Evolutionary conservation across 2,888 invertebrate genomes (phyloP), one percentile per base, ranked within the genome.

Genomic region (Apotomis betuletana): DNA sequence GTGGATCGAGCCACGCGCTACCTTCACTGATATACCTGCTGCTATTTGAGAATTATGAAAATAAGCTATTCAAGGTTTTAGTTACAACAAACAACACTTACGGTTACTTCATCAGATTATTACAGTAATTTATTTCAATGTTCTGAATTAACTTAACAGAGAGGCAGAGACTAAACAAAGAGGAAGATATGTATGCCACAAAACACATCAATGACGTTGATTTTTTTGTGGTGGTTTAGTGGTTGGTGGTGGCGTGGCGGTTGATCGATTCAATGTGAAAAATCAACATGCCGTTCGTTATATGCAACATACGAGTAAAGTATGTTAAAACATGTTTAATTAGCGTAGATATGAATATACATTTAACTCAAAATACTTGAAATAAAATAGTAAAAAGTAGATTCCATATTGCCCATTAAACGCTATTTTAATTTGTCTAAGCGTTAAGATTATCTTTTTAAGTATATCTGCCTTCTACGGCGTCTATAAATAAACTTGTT

Each of bases 1-100:
- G 74, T 74, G 79, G 81, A n/a, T 81, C 82, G 80, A 83, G 57
- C 46, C 76, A 79, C 83, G 81, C 80, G 79, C 81, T 83, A 81
- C 86, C 83, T 85, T 82, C 85, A 81, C 81, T 81, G 83, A 84
- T 84, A 84, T 81, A 83, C 84, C 76, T 83, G 78, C 76, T 77
- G 62, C 70, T 68, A 49, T 41, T 67, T 71, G 57, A 67, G 64
- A 74, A 75, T 72, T 69, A 67, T 70, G 67, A 65, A 69, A 75
- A 75, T 69, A 62, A 68, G 55, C 62, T 58, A 69, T 70, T 62
- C 70, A 75, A 74, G 67, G 67, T 41, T 61, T 67, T 57, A 38
- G 15, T 44, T 51, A 61, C 44, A 71, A 71, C 44, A 67, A 61
- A 13, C 57, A 13, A 60, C 54, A 54, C 15, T 58, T 49, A 44